Conservation (phyloP, 2,888 invertebrate genomes). For the Phyllotreta striolata region DNA sequence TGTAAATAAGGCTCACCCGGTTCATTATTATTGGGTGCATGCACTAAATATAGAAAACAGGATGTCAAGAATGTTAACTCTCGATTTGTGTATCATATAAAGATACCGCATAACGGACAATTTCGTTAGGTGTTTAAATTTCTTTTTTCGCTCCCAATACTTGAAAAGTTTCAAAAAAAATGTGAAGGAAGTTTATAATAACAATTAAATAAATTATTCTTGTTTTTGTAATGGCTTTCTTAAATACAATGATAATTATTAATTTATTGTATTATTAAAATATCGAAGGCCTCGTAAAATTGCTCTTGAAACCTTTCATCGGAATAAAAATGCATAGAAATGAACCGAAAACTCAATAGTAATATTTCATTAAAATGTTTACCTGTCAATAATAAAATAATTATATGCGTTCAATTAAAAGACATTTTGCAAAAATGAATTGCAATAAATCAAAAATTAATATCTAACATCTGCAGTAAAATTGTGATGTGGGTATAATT, state of each 20-base stretch:
- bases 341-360: not conserved
- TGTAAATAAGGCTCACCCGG: slow-evolving; percentile 41
- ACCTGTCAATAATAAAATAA: slow-evolving; percentile 9
- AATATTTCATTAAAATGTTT: slow-evolving; percentile 16
- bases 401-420: slow-evolving; percentile 11
- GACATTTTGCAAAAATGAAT: slow-evolving; percentile 5
- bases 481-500: slow-evolving; percentile 17
- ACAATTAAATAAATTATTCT: too few relatives aligned
- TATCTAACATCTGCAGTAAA: slow-evolving; percentile 12
- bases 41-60: slow-evolving; percentile 33
- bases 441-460: slow-evolving; percentile 15
- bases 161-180: too few relatives aligned
- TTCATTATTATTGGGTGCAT: slow-evolving; percentile 37
- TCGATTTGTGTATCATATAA: slow-evolving; percentile 4
- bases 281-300: too few relatives aligned
- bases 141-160: not conserved
- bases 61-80: slow-evolving; percentile 25
- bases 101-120: slow-evolving; percentile 3
- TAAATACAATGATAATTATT: too few relatives aligned
- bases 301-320: too few relatives aligned
- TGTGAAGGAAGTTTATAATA: too few relatives aligned
- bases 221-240: too few relatives aligned
- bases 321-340: too few relatives aligned
- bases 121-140: not conserved
- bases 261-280: too few relatives aligned